Conservation (phyloP, 2,888 invertebrate genomes). For the Eulithis prunata region DNA sequence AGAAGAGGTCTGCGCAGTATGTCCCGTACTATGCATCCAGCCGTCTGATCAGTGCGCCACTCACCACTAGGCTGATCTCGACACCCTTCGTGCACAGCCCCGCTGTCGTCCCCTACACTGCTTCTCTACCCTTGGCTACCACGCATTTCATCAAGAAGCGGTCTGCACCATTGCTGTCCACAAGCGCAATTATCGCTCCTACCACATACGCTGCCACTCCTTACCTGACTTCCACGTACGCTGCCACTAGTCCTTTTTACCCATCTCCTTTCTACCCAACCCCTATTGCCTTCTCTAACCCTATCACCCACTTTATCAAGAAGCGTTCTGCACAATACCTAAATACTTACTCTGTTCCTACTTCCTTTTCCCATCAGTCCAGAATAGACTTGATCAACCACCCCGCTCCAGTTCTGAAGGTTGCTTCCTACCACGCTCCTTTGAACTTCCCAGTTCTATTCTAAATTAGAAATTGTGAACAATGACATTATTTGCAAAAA, state of each 20-base stretch:
- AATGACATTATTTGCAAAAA: background rate
- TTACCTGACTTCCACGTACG: conserved; percentile 57
- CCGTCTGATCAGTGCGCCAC: conserved; percentile 39
- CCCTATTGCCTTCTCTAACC: conserved; percentile 54
- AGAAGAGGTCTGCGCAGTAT: conserved; percentile 53
- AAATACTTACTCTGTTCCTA: conserved; percentile 53
- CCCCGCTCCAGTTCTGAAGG: conserved; percentile 46
- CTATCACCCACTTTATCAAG: conserved; percentile 63
- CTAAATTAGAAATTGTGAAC: conserved; percentile 12
- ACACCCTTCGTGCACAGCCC: conserved; percentile 34
- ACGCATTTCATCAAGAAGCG: conserved; percentile 57
- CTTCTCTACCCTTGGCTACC: conserved; percentile 26
- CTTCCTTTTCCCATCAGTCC: conserved; percentile 58
- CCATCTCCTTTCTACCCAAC: conserved; percentile 51
- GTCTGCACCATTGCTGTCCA: conserved; percentile 38
- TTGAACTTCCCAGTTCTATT: conserved; percentile 32
- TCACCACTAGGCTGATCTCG: conserved; percentile 35
- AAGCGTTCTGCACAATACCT: conserved; percentile 58
- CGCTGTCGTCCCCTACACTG: conserved; percentile 30
- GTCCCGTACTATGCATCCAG: conserved; percentile 45
- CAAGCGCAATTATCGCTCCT: conserved; percentile 38
- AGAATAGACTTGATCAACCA: conserved; percentile 54
- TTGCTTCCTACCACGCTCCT: conserved; percentile 53
- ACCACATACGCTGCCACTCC: conserved; percentile 51
- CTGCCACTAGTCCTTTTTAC: conserved; percentile 49